Conservation (phyloP, 2,888 invertebrate species). For the Agrochola litura region DNA sequence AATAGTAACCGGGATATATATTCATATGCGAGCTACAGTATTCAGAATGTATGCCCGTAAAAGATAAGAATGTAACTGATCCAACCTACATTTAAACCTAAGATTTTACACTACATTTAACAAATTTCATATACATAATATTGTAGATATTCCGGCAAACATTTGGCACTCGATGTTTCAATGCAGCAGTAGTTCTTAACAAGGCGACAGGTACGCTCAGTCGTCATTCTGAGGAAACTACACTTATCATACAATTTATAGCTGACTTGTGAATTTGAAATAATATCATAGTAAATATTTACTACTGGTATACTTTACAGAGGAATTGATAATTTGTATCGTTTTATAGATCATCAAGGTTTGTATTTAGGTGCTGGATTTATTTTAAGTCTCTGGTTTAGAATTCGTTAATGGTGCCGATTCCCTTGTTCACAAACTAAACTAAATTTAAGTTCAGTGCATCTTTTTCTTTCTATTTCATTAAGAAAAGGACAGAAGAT, state of each 20-base stretch:
- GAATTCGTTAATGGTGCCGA: not conserved
- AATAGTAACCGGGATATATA: not conserved
- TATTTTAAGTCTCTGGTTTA: not conserved
- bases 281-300: slow-evolving; percentile 17
- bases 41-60: not conserved
- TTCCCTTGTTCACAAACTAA: too few relatives aligned
- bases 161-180: slow-evolving; percentile 38
- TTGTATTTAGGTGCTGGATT: not conserved
- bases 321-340: slow-evolving; percentile 7
- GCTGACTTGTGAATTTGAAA: slow-evolving; percentile 28
- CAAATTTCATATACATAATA: not conserved
- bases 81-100: not conserved
- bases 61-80: not conserved
- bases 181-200: slow-evolving; percentile 34
- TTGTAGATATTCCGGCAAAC: slow-evolving; percentile 8
- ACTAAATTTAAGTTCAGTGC: too few relatives aligned
- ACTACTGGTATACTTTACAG: slow-evolving; percentile 10
- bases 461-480: too few relatives aligned
- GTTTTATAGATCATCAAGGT: slow-evolving; percentile 10
- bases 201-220: slow-evolving; percentile 36
- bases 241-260: slow-evolving; percentile 52
- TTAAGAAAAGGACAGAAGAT: too few relatives aligned
- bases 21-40: too few relatives aligned
- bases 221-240: slow-evolving; percentile 44
- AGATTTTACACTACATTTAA: slow-evolving; percentile 18